Base-by-base conservation (phyloP, 2,888 invertebrate species). In the Scaptomyza parva region DNA sequence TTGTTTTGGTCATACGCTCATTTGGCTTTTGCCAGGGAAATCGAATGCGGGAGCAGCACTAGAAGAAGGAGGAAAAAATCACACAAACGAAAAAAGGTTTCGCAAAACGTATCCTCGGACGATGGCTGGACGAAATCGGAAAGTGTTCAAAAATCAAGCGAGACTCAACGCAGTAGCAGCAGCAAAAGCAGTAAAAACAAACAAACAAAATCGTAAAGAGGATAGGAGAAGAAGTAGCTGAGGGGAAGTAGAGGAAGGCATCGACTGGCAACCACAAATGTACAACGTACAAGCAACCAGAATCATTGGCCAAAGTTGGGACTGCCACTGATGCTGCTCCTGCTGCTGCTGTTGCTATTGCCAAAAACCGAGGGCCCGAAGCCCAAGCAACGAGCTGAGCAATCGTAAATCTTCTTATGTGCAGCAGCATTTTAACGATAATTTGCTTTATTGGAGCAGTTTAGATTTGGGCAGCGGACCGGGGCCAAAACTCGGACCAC, bases 361-460 rank as follows among this genome's bases (percentile, higher is more conserved):
- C 78, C 74, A 59, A 64, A 74, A 61, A 68, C 57, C 65, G 59
- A 70, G 60, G 52, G 60, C 63, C 37, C 67, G n/a, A 67, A 63
- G 60, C 63, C 63, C 67, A 67, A 64, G 63, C 86, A 76, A 57
- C 64, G 73, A 75, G 76, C 87, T 78, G 77, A 86, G 80, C 81
- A 86, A 83, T 88, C 85, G 88, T 88, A 88, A 88, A 85, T 88
- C 88, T 85, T 80, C 88, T 85, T 88, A 88, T 88, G 78, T 86
- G 88, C 77, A 81, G 81, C 78, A 87, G 77, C 83, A 79, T 88
- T 86, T 88, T 85, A 88, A 87, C 80, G 86, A 88, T 78, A 77
- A 83, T 88, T 88, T 87, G 88, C 86, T 87, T 88, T 87, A 87
- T 86, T 88, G 86, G 68, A 88, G 71, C 82, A 77, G 81, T 87